Evolutionary conservation across 2,113 vertebrate genomes (phyloP).

Genomic region (Glaucomys volans): DNA sequence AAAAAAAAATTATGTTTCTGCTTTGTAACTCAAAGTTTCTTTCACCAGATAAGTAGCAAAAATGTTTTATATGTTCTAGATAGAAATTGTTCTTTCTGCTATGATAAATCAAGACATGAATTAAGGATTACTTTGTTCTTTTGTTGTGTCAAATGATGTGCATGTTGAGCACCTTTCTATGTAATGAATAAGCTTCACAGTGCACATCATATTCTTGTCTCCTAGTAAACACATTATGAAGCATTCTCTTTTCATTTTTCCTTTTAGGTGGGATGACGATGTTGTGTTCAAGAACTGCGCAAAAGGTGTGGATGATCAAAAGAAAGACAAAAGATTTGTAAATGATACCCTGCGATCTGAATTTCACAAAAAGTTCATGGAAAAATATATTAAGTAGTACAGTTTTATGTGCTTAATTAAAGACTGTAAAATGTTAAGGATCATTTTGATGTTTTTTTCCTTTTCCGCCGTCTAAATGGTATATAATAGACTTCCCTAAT

Average conservation of each 20-base stretch:
- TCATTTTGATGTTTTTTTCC: neutral
- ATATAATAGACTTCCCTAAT: conserved; percentile 14
- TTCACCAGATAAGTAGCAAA: neutral
- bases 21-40: neutral
- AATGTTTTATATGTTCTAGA: neutral
- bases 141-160: neutral
- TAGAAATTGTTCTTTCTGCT: neutral
- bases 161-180: neutral
- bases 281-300: conserved; percentile 99
- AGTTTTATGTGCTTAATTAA: conserved; percentile 82
- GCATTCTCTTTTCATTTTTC: neutral
- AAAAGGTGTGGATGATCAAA: conserved; percentile 96
- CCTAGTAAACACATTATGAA: neutral
- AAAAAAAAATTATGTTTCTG: neutral
- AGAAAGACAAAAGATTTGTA: conserved; percentile 97
- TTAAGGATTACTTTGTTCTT: conserved; percentile 4
- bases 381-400: conserved; percentile 98
- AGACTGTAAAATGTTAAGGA: conserved; percentile 66
- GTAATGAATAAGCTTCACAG: neutral
- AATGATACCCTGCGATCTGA: conserved; percentile 97
- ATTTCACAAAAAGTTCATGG: conserved; percentile 97
- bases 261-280: conserved; percentile 98
- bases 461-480: neutral
- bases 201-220: neutral
- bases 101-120: neutral